Evolutionary conservation across 2,888 invertebrate species (phyloP).

Genomic region (Trichopoda pennipes): DNA sequence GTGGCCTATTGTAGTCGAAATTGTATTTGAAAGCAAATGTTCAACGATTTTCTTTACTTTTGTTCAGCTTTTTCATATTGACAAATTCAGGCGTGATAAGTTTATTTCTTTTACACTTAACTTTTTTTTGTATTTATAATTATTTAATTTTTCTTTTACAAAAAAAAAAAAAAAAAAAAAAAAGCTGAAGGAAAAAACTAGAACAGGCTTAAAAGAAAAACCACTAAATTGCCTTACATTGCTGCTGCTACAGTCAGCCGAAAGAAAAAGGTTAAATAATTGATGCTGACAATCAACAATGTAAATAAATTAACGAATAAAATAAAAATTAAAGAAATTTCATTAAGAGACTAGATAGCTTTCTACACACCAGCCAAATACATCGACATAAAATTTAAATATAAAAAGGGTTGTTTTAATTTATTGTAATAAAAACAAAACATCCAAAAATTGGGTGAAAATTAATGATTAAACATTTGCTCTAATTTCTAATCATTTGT

Average conservation of each 20-base stretch:
- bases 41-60: constrained; percentile 15
- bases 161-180: not conserved
- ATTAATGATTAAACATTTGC: constrained; percentile 62
- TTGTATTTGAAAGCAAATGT: constrained; percentile 17
- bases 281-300: constrained; percentile 78
- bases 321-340: constrained; percentile 57
- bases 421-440: constrained; percentile 17
- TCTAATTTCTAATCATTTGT: constrained; percentile 62
- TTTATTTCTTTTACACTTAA: constrained; percentile 71
- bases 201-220: constrained; percentile 20
- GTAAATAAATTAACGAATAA: constrained; percentile 72
- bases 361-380: not conserved
- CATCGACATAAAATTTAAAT: not conserved
- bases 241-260: constrained; percentile 3
- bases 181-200: not conserved
- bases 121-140: constrained; percentile 39
- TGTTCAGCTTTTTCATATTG: constrained; percentile 75
- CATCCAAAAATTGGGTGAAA: constrained; percentile 20
- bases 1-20: constrained; percentile 57
- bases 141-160: constrained; percentile 44
- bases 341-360: constrained; percentile 30
- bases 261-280: constrained; percentile 75
- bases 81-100: constrained; percentile 79
- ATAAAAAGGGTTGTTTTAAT: constrained; percentile 55
- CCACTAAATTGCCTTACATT: constrained; percentile 68